Evolutionary conservation across 2,113 vertebrate species (phyloP).

Genomic region (Xenopus tropicalis): DNA sequence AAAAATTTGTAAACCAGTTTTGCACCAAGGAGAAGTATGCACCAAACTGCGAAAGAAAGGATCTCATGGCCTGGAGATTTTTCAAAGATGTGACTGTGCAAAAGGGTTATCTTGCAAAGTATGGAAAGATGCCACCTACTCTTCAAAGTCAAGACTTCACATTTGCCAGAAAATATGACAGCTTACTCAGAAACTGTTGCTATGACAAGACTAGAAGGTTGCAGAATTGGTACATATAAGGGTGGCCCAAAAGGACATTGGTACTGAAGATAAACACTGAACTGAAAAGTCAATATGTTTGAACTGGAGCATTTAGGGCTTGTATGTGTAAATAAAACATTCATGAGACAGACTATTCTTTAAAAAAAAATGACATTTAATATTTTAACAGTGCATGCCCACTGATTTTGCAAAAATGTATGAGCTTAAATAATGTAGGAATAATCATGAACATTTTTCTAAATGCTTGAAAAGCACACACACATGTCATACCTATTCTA

Average conservation of each 20-base stretch:
- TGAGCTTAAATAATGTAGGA: conserved; percentile 24
- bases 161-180: conserved; percentile 81
- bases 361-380: conserved; percentile 51
- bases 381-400: conserved; percentile 46
- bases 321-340: conserved; percentile 63
- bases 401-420: conserved; percentile 47
- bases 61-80: conserved; percentile 87
- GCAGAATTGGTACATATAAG: conserved; percentile 42
- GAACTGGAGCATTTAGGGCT: conserved; percentile 45
- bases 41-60: conserved; percentile 92
- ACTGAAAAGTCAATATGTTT: conserved; percentile 43
- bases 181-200: not conserved
- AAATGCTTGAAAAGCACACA: conserved; percentile 12
- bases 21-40: conserved; percentile 88
- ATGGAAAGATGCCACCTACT: conserved; percentile 95
- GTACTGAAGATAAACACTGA: conserved; percentile 45
- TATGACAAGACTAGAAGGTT: conserved; percentile 17
- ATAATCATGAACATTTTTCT: conserved; percentile 24
- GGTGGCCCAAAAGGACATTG: conserved; percentile 36
- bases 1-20: conserved; percentile 95
- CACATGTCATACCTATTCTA: not conserved
- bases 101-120: conserved; percentile 94
- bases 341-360: conserved; percentile 45
- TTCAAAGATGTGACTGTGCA: conserved; percentile 93
- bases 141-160: conserved; percentile 93